Conservation (phyloP, 2,888 invertebrate species). For the Andrena bucephala region DNA sequence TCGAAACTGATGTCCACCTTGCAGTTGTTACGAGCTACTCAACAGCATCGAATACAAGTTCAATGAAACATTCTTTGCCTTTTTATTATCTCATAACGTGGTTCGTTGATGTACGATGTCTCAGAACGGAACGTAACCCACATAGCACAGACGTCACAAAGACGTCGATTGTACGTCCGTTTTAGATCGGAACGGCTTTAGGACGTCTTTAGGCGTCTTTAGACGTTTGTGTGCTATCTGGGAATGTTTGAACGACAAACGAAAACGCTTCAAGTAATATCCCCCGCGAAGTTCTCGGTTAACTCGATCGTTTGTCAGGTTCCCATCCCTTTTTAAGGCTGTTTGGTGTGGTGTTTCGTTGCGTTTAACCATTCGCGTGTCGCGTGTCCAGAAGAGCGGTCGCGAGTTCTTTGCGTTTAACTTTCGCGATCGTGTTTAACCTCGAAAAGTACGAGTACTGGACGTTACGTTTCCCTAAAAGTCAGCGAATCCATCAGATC, state of each 20-base stretch:
- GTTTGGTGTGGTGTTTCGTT: conserved; percentile 26
- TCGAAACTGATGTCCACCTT: conserved; percentile 45
- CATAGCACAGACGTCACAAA: no score
- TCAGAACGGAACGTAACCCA: neutral
- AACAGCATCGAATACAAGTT: conserved; percentile 21
- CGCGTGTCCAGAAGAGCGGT: conserved; percentile 8
- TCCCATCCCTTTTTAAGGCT: conserved; percentile 45
- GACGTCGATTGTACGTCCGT: no score
- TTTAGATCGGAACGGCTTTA: no score
- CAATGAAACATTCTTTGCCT: neutral
- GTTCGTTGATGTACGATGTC: neutral
- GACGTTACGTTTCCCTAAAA: neutral
- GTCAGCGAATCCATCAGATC: neutral
- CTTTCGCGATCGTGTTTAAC: conserved; percentile 5
- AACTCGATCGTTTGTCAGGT: conserved; percentile 39
- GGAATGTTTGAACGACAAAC: neutral
- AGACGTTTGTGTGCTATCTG: no score
- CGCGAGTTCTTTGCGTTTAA: conserved; percentile 1
- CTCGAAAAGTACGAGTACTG: neutral
- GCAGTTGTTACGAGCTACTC: conserved; percentile 29
- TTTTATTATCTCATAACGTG: neutral
- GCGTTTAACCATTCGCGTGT: conserved; percentile 6
- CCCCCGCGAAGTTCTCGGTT: conserved; percentile 12
- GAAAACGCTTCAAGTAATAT: neutral
- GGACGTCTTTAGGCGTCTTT: no score